Base-by-base conservation (phyloP, 1,140 invertebrate species). In the Plectus sambesii region DNA sequence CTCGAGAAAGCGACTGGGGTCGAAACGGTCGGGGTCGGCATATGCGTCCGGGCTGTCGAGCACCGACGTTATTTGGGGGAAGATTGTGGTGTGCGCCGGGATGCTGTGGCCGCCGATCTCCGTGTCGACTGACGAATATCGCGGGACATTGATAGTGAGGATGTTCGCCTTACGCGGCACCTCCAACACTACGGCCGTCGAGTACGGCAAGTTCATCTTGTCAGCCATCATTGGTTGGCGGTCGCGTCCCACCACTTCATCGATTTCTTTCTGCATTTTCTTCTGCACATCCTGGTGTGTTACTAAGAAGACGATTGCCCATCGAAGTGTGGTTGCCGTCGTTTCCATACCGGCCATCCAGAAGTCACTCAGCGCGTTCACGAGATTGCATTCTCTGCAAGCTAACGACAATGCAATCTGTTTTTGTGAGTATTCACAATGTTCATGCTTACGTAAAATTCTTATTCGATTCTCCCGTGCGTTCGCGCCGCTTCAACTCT, bases 401-500 rank as follows among this genome's bases (percentile, higher is more conserved):
- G n/a, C n/a, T n/a, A n/a, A n/a, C n/a, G n/a, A n/a, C n/a, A n/a
- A n/a, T n/a, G n/a, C n/a, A n/a, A n/a, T n/a, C n/a, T n/a, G n/a
- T n/a, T n/a, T n/a, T n/a, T n/a, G n/a, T n/a, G n/a, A n/a, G n/a
- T n/a, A n/a, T n/a, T n/a, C n/a, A n/a, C n/a, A n/a, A n/a, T n/a
- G n/a, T n/a, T 9, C 33, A 12, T 15, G 43, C 46, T 26, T 59
- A 12, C 15, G 33, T 42, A 35, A 27, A 56, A 20, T 23, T 36
- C n/a, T 42, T 20, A 27, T 36, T 38, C 17, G 12, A 12, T 15
- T 47, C 25, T 26, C 30, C 30, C 30, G 22, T 30, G 19, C 45
- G 12, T 15, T 39, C 12, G 23, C 41, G 41, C 37, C 60, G 26
- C 8, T 62, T 48, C 27, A 76, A 70, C 56, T 75, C 70, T 22